These are phyloP conservation scores for Lamprotornis superbus DNA, from an alignment of 2,113 vertebrate genomes.

Conservation along the genomic window DNA sequence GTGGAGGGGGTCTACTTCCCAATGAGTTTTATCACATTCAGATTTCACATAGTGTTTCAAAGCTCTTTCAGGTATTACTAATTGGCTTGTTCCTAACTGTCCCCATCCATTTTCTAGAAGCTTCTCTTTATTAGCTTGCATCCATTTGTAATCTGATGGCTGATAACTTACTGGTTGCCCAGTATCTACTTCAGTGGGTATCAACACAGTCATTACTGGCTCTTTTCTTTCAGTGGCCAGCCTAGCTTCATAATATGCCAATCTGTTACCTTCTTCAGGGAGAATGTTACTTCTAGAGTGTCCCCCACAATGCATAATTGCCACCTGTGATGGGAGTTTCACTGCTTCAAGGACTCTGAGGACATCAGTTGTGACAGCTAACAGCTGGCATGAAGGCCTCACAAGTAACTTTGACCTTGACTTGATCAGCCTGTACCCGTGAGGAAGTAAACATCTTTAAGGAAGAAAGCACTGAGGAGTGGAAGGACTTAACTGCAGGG, in stretches of 20 bases:
- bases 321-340: background rate
- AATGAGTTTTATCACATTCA: background rate
- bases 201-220: background rate
- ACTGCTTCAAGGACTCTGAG: background rate
- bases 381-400: too few relatives aligned
- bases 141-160: background rate
- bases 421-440: too few relatives aligned
- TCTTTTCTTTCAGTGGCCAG: background rate
- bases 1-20: background rate
- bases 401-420: too few relatives aligned
- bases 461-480: too few relatives aligned
- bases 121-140: background rate
- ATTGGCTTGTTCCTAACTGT: background rate
- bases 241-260: background rate
- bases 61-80: background rate
- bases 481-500: too few relatives aligned
- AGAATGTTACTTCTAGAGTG: background rate
- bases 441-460: too few relatives aligned
- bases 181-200: background rate
- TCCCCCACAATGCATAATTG: background rate
- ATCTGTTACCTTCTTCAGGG: background rate
- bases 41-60: background rate
- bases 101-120: background rate
- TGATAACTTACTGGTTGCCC: background rate
- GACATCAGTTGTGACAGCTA: background rate